Evolutionary conservation across 2,113 vertebrate genomes (phyloP).

Genomic region (Thymallus thymallus): DNA sequence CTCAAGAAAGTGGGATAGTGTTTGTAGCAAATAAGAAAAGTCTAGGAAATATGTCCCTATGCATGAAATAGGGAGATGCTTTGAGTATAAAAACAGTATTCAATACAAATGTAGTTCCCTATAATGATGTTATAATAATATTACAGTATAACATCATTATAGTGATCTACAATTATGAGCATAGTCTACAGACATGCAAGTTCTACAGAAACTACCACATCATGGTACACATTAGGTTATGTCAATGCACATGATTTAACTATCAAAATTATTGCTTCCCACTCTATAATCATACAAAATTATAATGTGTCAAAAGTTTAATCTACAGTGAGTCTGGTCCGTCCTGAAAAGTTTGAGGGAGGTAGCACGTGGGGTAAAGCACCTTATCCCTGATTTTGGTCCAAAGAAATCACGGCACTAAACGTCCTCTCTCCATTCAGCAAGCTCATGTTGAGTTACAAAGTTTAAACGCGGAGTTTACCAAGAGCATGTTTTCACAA

Average conservation of each 20-base stretch:
- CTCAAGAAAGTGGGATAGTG: not conserved
- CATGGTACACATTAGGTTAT: not conserved
- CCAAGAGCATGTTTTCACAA: not conserved
- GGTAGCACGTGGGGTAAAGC: slow-evolving; percentile 64
- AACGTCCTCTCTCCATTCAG: slow-evolving; percentile 39
- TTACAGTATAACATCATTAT: no score
- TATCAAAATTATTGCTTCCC: no score
- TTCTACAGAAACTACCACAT: not conserved
- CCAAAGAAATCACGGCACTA: slow-evolving; percentile 68
- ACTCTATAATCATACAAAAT: no score
- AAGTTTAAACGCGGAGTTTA: not conserved
- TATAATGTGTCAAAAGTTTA: no score
- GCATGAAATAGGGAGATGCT: no score
- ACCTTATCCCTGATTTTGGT: slow-evolving; percentile 41
- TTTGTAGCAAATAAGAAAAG: not conserved
- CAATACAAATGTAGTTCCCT: no score
- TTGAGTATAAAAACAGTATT: no score
- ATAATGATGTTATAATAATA: no score
- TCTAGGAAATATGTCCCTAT: not conserved
- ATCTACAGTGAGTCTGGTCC: no score
- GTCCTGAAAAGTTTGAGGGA: slow-evolving; percentile 29
- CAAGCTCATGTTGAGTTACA: not conserved
- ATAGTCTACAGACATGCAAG: not conserved
- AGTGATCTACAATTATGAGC: no score
- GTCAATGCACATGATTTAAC: no score